Conservation (phyloP, 2,888 invertebrate species). For the Cataglyphis rosenhaueri region DNA sequence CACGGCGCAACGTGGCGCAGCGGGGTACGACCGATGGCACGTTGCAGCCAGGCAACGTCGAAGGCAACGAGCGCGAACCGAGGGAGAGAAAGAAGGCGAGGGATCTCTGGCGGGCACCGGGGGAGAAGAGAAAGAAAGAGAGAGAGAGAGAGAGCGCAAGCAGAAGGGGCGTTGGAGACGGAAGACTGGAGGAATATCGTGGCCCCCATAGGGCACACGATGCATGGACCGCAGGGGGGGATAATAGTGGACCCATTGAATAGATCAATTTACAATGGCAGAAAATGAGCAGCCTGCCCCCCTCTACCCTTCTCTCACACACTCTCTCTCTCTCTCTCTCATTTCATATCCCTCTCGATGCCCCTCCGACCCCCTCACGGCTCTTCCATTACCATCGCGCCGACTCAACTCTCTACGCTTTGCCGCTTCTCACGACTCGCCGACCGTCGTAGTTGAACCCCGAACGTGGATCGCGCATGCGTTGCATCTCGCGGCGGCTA, state of each 20-base stretch:
- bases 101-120: slow-evolving; percentile 32
- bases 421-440: slow-evolving; percentile 72
- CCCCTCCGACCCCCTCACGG: slow-evolving; percentile 39
- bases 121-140: slow-evolving; percentile 50
- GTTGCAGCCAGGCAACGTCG: slow-evolving; percentile 70
- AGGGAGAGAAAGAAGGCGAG: slow-evolving; percentile 34
- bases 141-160: slow-evolving; percentile 37
- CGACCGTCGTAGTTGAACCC: slow-evolving; percentile 59
- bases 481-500: slow-evolving; percentile 19
- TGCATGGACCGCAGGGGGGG: slow-evolving; percentile 77
- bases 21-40: slow-evolving; percentile 80
- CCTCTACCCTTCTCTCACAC: slow-evolving; percentile 11
- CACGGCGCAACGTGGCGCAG: slow-evolving; percentile 77
- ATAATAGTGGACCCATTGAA: slow-evolving; percentile 85
- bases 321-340: neutral
- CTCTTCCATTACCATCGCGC: slow-evolving; percentile 40
- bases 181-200: slow-evolving; percentile 65
- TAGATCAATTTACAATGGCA: slow-evolving; percentile 86
- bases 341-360: slow-evolving; percentile 48
- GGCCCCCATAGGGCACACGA: slow-evolving; percentile 78
- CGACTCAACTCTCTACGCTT: slow-evolving; percentile 61
- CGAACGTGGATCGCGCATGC: slow-evolving; percentile 74
- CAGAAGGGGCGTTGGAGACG: slow-evolving; percentile 43
- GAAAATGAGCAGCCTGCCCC: slow-evolving; percentile 83
- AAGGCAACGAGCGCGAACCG: slow-evolving; percentile 57